Percentiles rank a stretch among this genome's conserved stretches.
phyloP scores from a whole-genome alignment of 2,797 vertebrate genomes.

The Hybognathus amarus region DNA sequence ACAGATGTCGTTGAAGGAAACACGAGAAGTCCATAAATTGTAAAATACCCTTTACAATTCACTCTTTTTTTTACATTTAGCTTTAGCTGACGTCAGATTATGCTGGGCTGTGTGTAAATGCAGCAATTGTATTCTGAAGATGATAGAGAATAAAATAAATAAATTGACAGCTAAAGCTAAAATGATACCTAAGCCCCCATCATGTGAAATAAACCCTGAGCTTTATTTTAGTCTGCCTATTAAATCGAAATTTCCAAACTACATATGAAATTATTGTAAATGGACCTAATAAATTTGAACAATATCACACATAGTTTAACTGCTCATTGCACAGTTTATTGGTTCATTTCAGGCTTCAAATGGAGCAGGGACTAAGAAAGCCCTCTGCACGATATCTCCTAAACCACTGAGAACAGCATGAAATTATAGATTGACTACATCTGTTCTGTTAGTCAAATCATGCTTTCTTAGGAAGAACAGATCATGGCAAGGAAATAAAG shows the following conservation, averaged over 20 bases:
- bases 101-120: neutral
- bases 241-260: neutral
- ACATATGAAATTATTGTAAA: neutral
- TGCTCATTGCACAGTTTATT: neutral
- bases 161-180: neutral
- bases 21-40: conserved; percentile 52
- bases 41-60: conserved; percentile 48
- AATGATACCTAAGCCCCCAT: neutral
- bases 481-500: conserved; percentile 4
- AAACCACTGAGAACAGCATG: conserved; percentile 24
- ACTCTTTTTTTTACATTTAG: conserved; percentile 2
- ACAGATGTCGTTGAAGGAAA: conserved; percentile 54
- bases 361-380: neutral
- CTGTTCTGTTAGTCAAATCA: conserved; percentile 43
- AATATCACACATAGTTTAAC: neutral
- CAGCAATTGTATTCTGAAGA: neutral
- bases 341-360: conserved; percentile 30
- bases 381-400: conserved; percentile 24
- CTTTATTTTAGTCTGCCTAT: neutral
- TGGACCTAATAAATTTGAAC: neutral
- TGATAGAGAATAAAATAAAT: neutral
- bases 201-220: neutral
- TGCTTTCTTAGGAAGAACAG: conserved; percentile 14
- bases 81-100: conserved; percentile 31
- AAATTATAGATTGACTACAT: conserved; percentile 42